phyloP scores from a whole-genome alignment of 35 echinoderm and acorn worm species.

The Ophioderma brevispina region DNA sequence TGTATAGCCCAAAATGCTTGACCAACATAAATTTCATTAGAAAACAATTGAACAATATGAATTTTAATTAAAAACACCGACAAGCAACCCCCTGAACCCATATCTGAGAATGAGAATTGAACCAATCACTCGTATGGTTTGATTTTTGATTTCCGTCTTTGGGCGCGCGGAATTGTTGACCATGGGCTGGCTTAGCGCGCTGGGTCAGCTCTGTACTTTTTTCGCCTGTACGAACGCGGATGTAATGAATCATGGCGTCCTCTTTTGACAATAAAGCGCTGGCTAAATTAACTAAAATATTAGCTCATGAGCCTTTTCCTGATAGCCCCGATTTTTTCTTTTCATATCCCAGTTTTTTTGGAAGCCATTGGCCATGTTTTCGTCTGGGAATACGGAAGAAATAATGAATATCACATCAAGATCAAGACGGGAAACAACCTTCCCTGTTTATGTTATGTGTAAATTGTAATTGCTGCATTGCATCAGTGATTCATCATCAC shows the following conservation, averaged over 20 bases:
- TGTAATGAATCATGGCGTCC: slow-evolving; percentile 3
- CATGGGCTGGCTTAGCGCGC: background rate
- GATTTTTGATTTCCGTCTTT: background rate
- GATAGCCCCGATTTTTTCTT: background rate
- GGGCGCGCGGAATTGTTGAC: slow-evolving; percentile 2
- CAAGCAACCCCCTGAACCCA: background rate
- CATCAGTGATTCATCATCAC: no score
- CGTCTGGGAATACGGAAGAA: background rate
- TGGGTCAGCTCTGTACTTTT: background rate
- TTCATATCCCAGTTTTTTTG: background rate
- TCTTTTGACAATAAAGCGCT: background rate
- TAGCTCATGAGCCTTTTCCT: background rate
- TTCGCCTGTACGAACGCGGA: background rate
- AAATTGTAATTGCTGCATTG: no score
- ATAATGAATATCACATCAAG: background rate
- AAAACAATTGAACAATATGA: no score
- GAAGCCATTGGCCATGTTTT: background rate
- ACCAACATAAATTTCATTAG: no score
- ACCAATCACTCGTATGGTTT: background rate
- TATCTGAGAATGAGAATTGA: background rate
- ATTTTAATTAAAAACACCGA: no score
- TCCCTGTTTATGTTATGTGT: no score
- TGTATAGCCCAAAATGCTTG: no score
- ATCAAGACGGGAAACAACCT: background rate
- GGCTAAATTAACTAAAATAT: background rate